Base-by-base conservation (phyloP, 1,140 invertebrate genomes). In the Coenobita brevimanus region DNA sequence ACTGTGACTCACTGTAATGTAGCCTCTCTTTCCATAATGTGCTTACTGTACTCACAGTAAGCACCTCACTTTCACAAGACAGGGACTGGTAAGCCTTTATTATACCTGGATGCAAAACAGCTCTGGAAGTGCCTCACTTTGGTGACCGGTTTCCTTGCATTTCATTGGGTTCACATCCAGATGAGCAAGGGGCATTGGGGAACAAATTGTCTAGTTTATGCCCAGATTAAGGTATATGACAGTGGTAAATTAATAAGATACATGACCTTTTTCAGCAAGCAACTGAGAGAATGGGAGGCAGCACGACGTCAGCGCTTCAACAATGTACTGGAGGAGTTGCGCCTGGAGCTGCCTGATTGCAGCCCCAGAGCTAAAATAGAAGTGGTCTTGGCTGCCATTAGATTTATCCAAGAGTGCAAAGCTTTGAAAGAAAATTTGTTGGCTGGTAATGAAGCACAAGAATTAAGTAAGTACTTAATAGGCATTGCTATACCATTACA, bases 271-370 rank as follows among this genome's bases (percentile, higher is more conserved):
- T 57, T 50, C 33, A 36, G 24, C 57, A 80, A 62, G 10, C 75
- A 69, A 21, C 54, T 76, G 10, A 79, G 84, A 36, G 41, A 87
- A 30, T 80, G 75, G 84, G 84, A 87, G 38, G 84, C 84, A 1
- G 84, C 84, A 27, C 38, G 84, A 3, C 75, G 84, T 43, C 84
- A 87, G 15, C 75, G 84, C 43, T 87, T 87, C 33, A 87, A 87
- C 24, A 36, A 30, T 24, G 57, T 79, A 15, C 15, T 87, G 54
- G 84, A 87, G n/a, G 69, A 76, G 43, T 33, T 87, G 27, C 60
- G 84, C n/a, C 33, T 27, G 57, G 75, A 33, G 15, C 60, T 87
- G 24, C 84, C 84, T 21, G 62, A 87, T 46, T 80, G 84, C 27
- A 62, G 30, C 3, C 75, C 75, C 3, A 78, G 41, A 36, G 62